Percentiles rank a stretch among this genome's conserved stretches.
Conservation (phyloP, 1,140 invertebrate species). For the Pomacea maculata region DNA sequence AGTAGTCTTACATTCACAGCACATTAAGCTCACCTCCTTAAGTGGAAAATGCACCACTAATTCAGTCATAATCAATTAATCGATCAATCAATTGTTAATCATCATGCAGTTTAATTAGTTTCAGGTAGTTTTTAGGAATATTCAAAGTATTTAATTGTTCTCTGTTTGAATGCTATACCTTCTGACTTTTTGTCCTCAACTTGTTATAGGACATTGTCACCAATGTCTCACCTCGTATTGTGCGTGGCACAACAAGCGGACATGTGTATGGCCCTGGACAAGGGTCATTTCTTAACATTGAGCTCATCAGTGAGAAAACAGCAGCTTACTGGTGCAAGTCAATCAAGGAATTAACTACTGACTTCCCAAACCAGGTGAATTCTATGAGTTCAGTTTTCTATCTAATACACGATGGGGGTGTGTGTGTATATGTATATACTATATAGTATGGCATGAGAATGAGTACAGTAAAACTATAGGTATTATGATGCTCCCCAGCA, state of each 20-base stretch:
- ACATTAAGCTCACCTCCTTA: background rate
- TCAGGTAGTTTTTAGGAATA: background rate
- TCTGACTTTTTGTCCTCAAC: background rate
- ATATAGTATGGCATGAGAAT: too few species aligned
- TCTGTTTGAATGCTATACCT: background rate
- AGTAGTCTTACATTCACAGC: too few species aligned
- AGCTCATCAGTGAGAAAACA: slow-evolving; percentile 97
- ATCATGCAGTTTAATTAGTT: background rate
- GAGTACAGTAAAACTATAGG: too few species aligned
- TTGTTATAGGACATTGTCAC: slow-evolving; percentile 85
- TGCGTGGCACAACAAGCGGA: slow-evolving; percentile 91
- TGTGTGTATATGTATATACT: background rate
- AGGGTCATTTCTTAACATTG: slow-evolving; percentile 95
- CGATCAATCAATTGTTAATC: background rate
- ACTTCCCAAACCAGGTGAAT: slow-evolving; percentile 80
- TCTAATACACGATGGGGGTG: background rate
- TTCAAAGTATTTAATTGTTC: background rate
- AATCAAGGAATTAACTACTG: slow-evolving; percentile 87
- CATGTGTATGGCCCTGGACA: slow-evolving; percentile 93
- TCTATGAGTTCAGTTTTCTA: background rate
- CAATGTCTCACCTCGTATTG: slow-evolving; percentile 96
- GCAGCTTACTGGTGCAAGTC: slow-evolving; percentile 91
- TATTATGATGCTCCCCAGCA: background rate
- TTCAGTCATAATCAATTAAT: too few species aligned
- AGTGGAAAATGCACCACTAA: too few species aligned